A percentile compares a stretch with the other conserved stretches of the same genome.
phyloP scores from a whole-genome alignment of 2,888 invertebrate species.

The Hypomecis punctinalis region DNA sequence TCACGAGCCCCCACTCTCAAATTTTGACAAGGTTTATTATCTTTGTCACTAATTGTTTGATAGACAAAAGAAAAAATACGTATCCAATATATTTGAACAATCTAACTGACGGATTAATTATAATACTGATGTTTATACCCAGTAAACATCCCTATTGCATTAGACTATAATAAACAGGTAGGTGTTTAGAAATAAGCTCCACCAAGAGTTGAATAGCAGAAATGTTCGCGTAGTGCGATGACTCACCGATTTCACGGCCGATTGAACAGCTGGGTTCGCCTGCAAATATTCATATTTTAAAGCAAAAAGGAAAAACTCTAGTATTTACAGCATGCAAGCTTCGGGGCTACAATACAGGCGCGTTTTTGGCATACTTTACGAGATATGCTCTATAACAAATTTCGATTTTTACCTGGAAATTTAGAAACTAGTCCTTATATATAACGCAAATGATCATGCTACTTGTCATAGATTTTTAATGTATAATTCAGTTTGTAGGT shows the following conservation, averaged over 20 bases:
- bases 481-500: too few relatives aligned
- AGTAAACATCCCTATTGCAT: too few relatives aligned
- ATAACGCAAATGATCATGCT: too few relatives aligned
- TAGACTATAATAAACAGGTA: slow-evolving; percentile 3
- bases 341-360: slow-evolving; percentile 41
- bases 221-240: slow-evolving; percentile 43
- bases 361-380: background rate
- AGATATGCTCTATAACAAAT: background rate
- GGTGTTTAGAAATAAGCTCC: slow-evolving; percentile 46
- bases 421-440: background rate
- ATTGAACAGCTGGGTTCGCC: slow-evolving; percentile 97
- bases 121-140: too few relatives aligned
- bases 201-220: slow-evolving; percentile 60
- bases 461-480: too few relatives aligned
- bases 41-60: too few relatives aligned
- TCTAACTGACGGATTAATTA: too few relatives aligned
- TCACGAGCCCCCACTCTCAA: too few relatives aligned
- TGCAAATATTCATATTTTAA: slow-evolving; percentile 86
- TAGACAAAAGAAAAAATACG: too few relatives aligned
- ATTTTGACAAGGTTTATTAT: too few relatives aligned
- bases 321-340: slow-evolving; percentile 75
- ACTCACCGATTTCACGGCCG: slow-evolving; percentile 97
- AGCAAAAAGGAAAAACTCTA: slow-evolving; percentile 62
- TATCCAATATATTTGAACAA: too few relatives aligned
- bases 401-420: background rate